Percentiles rank a stretch among this genome's conserved stretches.
Evolutionary conservation across 2,797 vertebrate genomes (phyloP).

Genomic region (Etheostoma nigrum): DNA sequence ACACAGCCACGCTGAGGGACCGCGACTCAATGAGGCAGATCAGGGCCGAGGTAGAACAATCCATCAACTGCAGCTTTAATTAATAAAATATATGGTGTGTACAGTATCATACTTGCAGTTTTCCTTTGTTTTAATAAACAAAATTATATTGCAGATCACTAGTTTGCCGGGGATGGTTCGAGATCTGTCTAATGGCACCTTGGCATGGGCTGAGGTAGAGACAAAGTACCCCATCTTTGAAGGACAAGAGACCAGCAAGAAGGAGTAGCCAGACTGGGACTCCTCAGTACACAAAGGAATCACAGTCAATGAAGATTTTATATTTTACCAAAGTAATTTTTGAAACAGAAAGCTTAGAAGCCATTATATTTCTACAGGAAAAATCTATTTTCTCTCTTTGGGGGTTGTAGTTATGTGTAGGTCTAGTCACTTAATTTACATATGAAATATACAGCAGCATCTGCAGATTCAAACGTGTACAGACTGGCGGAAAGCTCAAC

Average conservation of each 20-base stretch:
- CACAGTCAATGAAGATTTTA: background rate
- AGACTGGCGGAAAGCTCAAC: constrained; percentile 11
- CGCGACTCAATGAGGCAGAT: constrained; percentile 97
- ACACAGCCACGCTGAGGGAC: constrained; percentile 95
- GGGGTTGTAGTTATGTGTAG: background rate
- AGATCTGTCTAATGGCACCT: constrained; percentile 86
- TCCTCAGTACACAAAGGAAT: background rate
- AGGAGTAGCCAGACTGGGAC: constrained; percentile 72
- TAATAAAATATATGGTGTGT: background rate
- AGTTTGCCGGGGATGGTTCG: constrained; percentile 87
- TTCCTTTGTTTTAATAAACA: background rate
- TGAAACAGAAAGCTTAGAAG: background rate
- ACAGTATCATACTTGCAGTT: background rate
- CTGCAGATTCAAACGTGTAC: background rate
- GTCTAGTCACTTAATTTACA: background rate
- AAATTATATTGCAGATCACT: constrained; percentile 46
- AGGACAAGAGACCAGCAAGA: constrained; percentile 93
- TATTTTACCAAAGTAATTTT: background rate
- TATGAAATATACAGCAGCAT: background rate
- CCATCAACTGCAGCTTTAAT: background rate
- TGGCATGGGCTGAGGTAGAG: constrained; percentile 90
- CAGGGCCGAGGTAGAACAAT: constrained; percentile 89
- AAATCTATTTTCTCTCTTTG: background rate
- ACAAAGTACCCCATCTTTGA: constrained; percentile 91
- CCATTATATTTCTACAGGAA: background rate